These are phyloP conservation scores for Fistularia tabacaria DNA, from an alignment of 2,797 vertebrate genomes.

Conservation along the genomic window DNA sequence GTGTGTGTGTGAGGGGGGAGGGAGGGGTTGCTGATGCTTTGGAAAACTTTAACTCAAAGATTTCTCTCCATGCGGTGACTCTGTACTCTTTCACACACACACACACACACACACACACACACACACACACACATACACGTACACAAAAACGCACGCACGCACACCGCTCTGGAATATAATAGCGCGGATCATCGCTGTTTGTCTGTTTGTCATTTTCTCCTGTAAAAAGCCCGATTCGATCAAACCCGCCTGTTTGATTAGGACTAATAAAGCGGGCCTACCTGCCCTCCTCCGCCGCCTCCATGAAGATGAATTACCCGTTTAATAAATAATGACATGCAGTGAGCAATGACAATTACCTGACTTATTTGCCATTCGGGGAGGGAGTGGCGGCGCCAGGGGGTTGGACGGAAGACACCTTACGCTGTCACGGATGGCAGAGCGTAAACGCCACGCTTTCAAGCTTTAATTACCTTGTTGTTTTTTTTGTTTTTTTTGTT, in stretches of 20 bases:
- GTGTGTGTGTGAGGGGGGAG: slow-evolving; percentile 10
- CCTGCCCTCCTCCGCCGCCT: slow-evolving; percentile 63
- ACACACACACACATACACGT: slow-evolving; percentile 6
- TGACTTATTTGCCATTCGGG: slow-evolving; percentile 77
- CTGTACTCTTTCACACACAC: slow-evolving; percentile 15
- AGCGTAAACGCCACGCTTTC: slow-evolving; percentile 67
- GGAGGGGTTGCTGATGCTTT: slow-evolving; percentile 48
- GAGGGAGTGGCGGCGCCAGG: background rate
- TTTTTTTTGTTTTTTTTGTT: slow-evolving; percentile 74
- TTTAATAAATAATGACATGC: slow-evolving; percentile 80
- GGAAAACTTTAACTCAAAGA: slow-evolving; percentile 69
- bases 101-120: slow-evolving; percentile 10
- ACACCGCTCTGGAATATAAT: slow-evolving; percentile 19
- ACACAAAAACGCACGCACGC: background rate
- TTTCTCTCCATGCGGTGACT: slow-evolving; percentile 57
- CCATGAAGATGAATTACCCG: slow-evolving; percentile 76
- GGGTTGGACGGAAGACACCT: slow-evolving; percentile 69
- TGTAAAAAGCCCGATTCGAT: slow-evolving; percentile 48
- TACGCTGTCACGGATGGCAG: slow-evolving; percentile 73
- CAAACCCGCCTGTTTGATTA: slow-evolving; percentile 45
- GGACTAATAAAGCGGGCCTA: slow-evolving; percentile 67
- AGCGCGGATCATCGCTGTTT: slow-evolving; percentile 27
- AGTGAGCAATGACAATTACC: slow-evolving; percentile 81
- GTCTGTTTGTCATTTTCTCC: slow-evolving; percentile 42
- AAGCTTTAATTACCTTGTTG: slow-evolving; percentile 81